These are phyloP conservation scores for Deilephila porcellus DNA, from an alignment of 2,888 invertebrate species.

Conservation along the genomic window DNA sequence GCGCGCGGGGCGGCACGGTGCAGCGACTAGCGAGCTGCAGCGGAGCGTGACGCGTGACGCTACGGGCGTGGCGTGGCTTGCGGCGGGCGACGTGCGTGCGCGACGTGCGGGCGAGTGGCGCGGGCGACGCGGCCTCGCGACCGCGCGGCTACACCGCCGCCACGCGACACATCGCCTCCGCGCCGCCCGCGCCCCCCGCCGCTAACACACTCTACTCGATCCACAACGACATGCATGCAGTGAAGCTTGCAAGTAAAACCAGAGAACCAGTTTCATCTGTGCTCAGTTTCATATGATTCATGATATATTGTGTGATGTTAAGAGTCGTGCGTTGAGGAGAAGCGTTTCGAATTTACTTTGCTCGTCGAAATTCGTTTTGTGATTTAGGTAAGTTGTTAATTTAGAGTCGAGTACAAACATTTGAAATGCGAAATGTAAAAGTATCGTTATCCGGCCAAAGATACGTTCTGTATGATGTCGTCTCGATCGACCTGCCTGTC, in stretches of 20 bases:
- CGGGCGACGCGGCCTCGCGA: slow-evolving; percentile 23
- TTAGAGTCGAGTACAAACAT: slow-evolving; percentile 79
- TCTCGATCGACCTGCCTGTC: slow-evolving; percentile 64
- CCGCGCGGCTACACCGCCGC: slow-evolving; percentile 35
- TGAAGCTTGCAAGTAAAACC: slow-evolving; percentile 84
- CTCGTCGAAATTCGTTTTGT: slow-evolving; percentile 74
- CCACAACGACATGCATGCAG: slow-evolving; percentile 78
- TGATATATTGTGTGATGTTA: slow-evolving; percentile 83
- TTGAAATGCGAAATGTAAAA: slow-evolving; percentile 81
- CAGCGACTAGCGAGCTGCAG: slow-evolving; percentile 46
- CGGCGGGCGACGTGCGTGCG: slow-evolving; percentile 46
- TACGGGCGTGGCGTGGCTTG: slow-evolving; percentile 48
- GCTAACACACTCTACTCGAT: slow-evolving; percentile 48
- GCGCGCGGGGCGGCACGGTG: slow-evolving; percentile 44
- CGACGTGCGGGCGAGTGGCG: slow-evolving; percentile 40
- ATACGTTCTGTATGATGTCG: slow-evolving; percentile 67
- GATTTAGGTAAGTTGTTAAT: slow-evolving; percentile 78
- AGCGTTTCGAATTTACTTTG: slow-evolving; percentile 85
- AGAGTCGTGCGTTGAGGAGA: slow-evolving; percentile 85
- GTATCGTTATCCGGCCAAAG: slow-evolving; percentile 67
- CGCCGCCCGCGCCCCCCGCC: slow-evolving; percentile 42
- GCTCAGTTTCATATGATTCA: slow-evolving; percentile 84
- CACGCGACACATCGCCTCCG: slow-evolving; percentile 33
- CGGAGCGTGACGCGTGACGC: slow-evolving; percentile 45
- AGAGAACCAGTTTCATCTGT: slow-evolving; percentile 83